A percentile compares a stretch with the other conserved stretches of the same genome.
Evolutionary conservation across 2,113 vertebrate genomes (phyloP).

Genomic region (Entomyzon cyanotis): DNA sequence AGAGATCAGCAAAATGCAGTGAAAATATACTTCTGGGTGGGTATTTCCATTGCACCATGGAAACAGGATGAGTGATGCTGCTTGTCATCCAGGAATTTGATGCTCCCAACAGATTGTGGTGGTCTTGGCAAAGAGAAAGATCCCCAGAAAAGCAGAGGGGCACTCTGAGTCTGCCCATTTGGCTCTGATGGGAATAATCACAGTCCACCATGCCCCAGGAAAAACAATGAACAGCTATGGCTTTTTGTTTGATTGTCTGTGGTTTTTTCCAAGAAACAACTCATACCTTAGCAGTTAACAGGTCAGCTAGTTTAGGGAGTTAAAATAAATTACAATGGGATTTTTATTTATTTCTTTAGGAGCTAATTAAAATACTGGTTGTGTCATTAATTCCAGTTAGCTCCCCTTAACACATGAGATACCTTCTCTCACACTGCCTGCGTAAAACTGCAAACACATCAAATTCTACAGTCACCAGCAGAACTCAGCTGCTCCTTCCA

Average conservation of each 20-base stretch:
- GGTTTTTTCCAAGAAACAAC: background rate
- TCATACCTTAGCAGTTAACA: background rate
- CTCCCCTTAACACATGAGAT: background rate
- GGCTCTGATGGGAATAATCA: background rate
- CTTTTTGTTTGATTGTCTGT: background rate
- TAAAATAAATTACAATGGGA: background rate
- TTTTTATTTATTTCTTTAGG: background rate
- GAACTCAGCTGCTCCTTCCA: background rate
- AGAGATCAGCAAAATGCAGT: background rate
- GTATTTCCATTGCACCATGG: background rate
- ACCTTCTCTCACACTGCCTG: background rate
- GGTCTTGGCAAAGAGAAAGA: background rate
- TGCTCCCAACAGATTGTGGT: background rate
- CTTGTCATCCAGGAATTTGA: background rate
- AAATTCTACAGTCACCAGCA: background rate
- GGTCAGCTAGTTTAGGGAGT: background rate
- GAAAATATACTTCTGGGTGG: background rate
- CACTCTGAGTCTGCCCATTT: background rate
- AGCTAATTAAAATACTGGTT: background rate
- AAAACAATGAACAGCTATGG: background rate
- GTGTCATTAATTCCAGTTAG: background rate
- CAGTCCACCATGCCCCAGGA: background rate
- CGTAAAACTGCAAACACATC: background rate
- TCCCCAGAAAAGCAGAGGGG: background rate
- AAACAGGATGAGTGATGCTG: background rate